Evolutionary conservation across 2,113 vertebrate species (phyloP), one percentile per base, ranked within the genome.

Genomic region (Pangasianodon gigas): DNA sequence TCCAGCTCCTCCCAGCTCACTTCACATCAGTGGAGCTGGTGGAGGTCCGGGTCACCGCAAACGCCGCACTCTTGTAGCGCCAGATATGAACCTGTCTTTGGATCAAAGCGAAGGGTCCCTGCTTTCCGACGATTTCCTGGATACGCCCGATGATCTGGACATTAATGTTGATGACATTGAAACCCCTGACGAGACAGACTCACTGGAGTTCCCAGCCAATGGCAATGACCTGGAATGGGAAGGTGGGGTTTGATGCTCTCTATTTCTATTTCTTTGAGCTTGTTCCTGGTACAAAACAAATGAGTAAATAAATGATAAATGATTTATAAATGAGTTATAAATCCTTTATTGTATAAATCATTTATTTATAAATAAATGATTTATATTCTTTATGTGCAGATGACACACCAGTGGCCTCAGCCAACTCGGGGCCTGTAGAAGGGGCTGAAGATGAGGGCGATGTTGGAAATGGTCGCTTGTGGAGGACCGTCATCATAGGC

Each of bases 211-310:
- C 91, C 96, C 99, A 91, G 97, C 97, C 0, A 99, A 98, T 0
- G 97, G 98, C 54, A 98, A 98, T 0, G 98, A 99, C 19, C 93
- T 99, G 88, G 98, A 99, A 90, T 99, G 98, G 98, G 98, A 99
- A 96, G 98, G 98, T 99, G 75, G 95, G 97, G 18, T 41, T 65
- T 37, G 56, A 41, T 79, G 37, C 37, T 58, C 32, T 32, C 44
- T 69, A 4, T 7, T 41, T n/a, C 0, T 37, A 37, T 37, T 37
- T 41, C 37, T 88, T 13, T 48, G 4, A 79, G 9, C 9, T 79
- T 79, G 21, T 51, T 80, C 11, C 11, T n/a, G 24, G 44, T 26
- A n/a, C 52, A 16, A 37, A 44, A 75, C 24, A 44, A 7, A 75
- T 81, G 18, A 48, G 54, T 81, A 29, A 83, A 82, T 32, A 83